Evolutionary conservation across 2,888 invertebrate genomes (phyloP), one percentile per base, ranked within the genome.

Genomic region (Leptinotarsa peninsularis): DNA sequence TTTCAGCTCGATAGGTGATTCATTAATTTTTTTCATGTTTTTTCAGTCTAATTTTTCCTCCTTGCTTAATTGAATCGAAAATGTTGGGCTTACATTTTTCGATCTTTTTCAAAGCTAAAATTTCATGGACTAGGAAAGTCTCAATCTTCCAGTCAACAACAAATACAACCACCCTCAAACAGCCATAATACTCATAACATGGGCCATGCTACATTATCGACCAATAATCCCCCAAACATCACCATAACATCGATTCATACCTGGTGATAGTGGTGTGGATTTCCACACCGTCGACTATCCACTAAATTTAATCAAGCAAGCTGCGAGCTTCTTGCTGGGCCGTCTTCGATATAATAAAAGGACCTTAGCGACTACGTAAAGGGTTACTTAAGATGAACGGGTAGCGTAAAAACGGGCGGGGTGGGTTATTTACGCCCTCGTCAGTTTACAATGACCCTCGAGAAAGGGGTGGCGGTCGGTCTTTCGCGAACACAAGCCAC

Each of bases 381-480:
- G 84, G 86, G 86, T 85, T 85, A 83, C 82, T 85, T 85, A 85
- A 86, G 86, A 86, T 83, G 86, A 85, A 85, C 85, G 83, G 83
- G 82, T 81, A 56, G 58, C 60, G 77, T 84, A 85, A 84, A 85
- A 85, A 83, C 83, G 82, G 85, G 82, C 76, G 76, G 75, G 72
- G 82, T 86, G 88, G 89, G 87, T 90, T 90, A 91, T 91, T 91
- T 91, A 91, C 91, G 89, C 91, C 91, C 91, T 91, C 91, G 91
- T 91, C 91, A 91, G 91, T 91, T 91, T 91, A 91, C 90, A 91
- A 91, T 91, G 91, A 91, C 91, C 91, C 91, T 89, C 78, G 72
- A 69, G 75, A 70, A 78, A 77, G 76, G 77, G 77, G 79, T 75
- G 77, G 76, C 54, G 74, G 74, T 70, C 74, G 77, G 79, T 80